Base-by-base conservation (phyloP, 2,113 vertebrate genomes). In the Delphinapterus leucas region DNA sequence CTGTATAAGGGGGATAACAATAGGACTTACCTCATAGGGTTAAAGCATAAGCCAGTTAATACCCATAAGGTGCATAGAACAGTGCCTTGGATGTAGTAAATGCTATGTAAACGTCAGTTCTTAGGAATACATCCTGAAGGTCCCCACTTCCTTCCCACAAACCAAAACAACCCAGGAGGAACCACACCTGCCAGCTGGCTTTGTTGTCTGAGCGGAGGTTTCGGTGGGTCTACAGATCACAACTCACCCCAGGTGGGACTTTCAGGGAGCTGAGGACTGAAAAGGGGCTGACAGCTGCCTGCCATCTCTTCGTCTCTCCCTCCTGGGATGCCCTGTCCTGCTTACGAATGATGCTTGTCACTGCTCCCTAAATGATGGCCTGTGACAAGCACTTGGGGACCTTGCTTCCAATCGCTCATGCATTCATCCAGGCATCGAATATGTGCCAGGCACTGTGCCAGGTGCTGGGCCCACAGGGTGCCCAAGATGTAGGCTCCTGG, bases 241-340 rank as follows among this genome's bases (percentile, higher is more conserved):
- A 5, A 11, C 13, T 79, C 11, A 7, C 25, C 36, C 58, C 92
- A 95, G 96, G 26, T 96, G 90, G 93, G 44, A 93, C 86, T 96
- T 96, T 96, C 93, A 88, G 91, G 92, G 25, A 44, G 26, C 70
- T 38, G 20, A 31, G 36, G 33, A 58, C 73, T 65, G 73, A 71
- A 63, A 31, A 25, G 28, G 31, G 61, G 13, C 81, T 9, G 20
- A 33, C 65, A n/a, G 82, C 31, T 79, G 47, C 70, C 41, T 88
- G 47, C 8, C 13, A 28, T 55, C 58, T 53, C 20, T 86, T 33
- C 26, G 6, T 38, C 9, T 67, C 71, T 67, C 71, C 2, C 15
- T 85, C 53, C 44, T 11, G 2, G 9, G 28, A 14, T 67, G 36
- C 33, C 55, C 63, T 47, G 36, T 44, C 71, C 58, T 31, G 41